A percentile compares a stretch with the other conserved stretches of the same genome.
Conservation (phyloP, 2,797 vertebrate genomes). For the Lagocephalus sceleratus region DNA sequence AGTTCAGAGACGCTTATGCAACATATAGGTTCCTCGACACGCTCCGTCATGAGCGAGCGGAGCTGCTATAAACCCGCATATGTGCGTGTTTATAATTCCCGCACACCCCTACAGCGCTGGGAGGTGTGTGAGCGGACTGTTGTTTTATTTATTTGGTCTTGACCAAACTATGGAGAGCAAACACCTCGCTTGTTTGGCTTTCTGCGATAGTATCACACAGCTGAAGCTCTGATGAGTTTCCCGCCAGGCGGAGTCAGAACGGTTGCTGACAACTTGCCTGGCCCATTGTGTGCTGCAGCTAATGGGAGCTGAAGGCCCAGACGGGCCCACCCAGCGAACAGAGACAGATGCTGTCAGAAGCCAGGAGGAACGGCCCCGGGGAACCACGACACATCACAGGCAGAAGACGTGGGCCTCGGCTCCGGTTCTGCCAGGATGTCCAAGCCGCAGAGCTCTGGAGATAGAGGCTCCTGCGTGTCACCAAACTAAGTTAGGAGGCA, state of each 20-base stretch:
- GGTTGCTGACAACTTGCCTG: slow-evolving; percentile 25
- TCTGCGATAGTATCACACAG: background rate
- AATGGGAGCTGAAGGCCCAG: slow-evolving; percentile 43
- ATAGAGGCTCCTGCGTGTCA: background rate
- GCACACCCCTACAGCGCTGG: slow-evolving; percentile 30
- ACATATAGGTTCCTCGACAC: slow-evolving; percentile 37
- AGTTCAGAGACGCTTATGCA: slow-evolving; percentile 25
- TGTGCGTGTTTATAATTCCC: slow-evolving; percentile 2
- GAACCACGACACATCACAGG: slow-evolving; percentile 24
- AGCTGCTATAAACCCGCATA: slow-evolving; percentile 32
- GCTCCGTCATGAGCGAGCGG: slow-evolving; percentile 32
- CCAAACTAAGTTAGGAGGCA: background rate
- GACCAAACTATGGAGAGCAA: background rate
- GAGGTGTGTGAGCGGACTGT: too few relatives aligned
- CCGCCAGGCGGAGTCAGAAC: slow-evolving; percentile 39
- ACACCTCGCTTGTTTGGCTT: slow-evolving; percentile 23
- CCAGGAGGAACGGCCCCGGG: slow-evolving; percentile 20
- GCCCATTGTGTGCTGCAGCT: slow-evolving; percentile 33
- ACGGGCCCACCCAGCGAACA: slow-evolving; percentile 25
- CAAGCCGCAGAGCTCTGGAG: background rate
- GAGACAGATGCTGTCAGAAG: slow-evolving; percentile 47
- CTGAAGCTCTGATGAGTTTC: slow-evolving; percentile 12
- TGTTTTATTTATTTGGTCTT: too few relatives aligned
- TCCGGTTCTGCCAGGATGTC: background rate
- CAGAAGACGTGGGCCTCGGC: slow-evolving; percentile 1